Evolutionary conservation across 2,113 vertebrate species (phyloP).

Genomic region (Speoplatyrhinus poulsoni): DNA sequence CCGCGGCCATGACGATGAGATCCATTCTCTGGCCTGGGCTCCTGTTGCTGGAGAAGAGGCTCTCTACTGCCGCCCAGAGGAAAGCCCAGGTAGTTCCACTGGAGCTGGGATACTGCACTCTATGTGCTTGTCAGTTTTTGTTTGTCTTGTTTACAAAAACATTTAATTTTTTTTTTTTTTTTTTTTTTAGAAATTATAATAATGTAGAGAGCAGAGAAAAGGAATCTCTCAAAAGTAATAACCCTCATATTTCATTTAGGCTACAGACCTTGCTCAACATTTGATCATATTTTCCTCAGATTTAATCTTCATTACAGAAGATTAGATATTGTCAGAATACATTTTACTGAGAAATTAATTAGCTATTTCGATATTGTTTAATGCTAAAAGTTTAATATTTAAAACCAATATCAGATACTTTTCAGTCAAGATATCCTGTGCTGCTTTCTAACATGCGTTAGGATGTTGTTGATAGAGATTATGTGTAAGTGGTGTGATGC

Average conservation of each 20-base stretch:
- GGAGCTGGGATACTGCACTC: background rate
- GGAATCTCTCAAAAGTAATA: background rate
- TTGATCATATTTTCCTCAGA: background rate
- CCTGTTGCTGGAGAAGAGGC: conserved; percentile 76
- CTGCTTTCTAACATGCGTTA: too few species aligned
- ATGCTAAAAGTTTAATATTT: too few species aligned
- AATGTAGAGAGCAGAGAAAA: background rate
- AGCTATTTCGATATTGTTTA: background rate
- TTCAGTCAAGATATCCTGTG: too few species aligned
- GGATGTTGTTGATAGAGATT: too few species aligned
- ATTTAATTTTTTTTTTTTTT: too few species aligned
- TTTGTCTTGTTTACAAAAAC: too few species aligned
- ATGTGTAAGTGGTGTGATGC: too few species aligned
- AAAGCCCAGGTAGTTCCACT: conserved; percentile 70
- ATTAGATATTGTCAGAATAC: background rate
- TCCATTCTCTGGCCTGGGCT: conserved; percentile 91
- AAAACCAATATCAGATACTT: too few species aligned
- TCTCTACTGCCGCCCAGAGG: conserved; percentile 69
- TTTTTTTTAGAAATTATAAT: too few species aligned
- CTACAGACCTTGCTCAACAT: background rate
- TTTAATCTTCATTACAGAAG: background rate
- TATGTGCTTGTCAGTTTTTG: too few species aligned
- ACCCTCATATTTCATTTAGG: background rate
- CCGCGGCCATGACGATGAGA: conserved; percentile 93
- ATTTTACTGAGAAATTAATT: background rate